These are phyloP conservation scores for Oncorhynchus nerka DNA, from an alignment of 2,113 vertebrate genomes.

Conservation along the genomic window DNA sequence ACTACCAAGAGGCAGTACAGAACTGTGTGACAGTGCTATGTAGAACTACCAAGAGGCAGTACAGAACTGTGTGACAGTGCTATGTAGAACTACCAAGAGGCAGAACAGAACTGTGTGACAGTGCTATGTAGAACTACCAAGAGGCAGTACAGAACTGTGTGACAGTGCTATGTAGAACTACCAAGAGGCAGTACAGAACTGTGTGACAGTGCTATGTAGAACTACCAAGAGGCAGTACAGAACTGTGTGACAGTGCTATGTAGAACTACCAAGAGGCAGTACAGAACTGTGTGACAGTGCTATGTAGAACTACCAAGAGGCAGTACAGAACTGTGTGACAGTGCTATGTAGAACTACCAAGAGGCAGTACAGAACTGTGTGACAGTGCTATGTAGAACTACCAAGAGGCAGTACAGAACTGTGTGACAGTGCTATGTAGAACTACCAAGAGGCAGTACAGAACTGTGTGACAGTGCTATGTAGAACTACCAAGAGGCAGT, in stretches of 20 bases:
- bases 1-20: no score
- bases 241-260: no score
- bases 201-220: slow-evolving; percentile 13
- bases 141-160: no score
- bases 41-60: background rate
- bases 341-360: no score
- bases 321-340: no score
- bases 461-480: slow-evolving; percentile 18
- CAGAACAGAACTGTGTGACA: no score
- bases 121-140: no score
- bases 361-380: slow-evolving; percentile 20
- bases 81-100: no score
- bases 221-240: background rate
- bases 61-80: no score
- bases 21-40: slow-evolving; percentile 17
- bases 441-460: background rate
- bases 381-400: background rate
- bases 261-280: background rate
- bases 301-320: background rate
- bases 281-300: slow-evolving; percentile 23
- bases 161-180: no score
- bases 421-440: no score
- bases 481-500: background rate
- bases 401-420: background rate
- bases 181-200: slow-evolving; percentile 1